A percentile compares a stretch with the other conserved stretches of the same genome.
Evolutionary conservation across 2,888 invertebrate species (phyloP).

Genomic region (Eilema depressum): DNA sequence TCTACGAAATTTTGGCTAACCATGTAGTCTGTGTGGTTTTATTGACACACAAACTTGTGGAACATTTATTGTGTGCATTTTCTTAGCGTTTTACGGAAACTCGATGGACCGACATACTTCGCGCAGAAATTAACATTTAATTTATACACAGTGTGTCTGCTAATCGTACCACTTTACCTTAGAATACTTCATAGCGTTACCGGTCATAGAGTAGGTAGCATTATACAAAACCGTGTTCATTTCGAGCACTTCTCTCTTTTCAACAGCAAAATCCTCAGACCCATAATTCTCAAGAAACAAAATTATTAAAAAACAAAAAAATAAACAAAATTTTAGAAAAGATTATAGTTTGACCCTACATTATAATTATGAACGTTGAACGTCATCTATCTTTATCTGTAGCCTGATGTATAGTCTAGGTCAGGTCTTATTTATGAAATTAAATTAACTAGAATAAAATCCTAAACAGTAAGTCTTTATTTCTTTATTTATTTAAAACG

Average conservation of each 20-base stretch:
- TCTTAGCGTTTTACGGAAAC: not conserved
- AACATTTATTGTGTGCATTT: not conserved
- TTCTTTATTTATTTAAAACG: too few relatives aligned
- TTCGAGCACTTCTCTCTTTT: not conserved
- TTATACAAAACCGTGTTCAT: not conserved
- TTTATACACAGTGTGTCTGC: conserved; percentile 29
- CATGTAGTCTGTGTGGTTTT: not conserved
- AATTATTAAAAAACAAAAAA: too few relatives aligned
- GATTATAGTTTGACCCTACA: not conserved
- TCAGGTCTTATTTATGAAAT: too few relatives aligned
- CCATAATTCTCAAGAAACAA: not conserved
- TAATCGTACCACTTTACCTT: conserved; percentile 6
- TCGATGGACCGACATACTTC: not conserved
- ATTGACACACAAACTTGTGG: not conserved
- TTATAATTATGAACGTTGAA: too few relatives aligned
- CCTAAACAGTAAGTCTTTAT: too few relatives aligned
- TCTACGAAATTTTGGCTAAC: not conserved
- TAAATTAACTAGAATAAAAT: too few relatives aligned
- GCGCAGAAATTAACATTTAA: not conserved
- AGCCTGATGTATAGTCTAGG: too few relatives aligned
- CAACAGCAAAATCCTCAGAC: not conserved
- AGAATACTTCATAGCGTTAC: not conserved
- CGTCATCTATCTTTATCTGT: too few relatives aligned
- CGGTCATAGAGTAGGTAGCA: conserved; percentile 8
- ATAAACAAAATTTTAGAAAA: too few relatives aligned